These are phyloP conservation scores for Hydrolagus colliei DNA, from an alignment of 2,797 vertebrate genomes.

Conservation along the genomic window DNA sequence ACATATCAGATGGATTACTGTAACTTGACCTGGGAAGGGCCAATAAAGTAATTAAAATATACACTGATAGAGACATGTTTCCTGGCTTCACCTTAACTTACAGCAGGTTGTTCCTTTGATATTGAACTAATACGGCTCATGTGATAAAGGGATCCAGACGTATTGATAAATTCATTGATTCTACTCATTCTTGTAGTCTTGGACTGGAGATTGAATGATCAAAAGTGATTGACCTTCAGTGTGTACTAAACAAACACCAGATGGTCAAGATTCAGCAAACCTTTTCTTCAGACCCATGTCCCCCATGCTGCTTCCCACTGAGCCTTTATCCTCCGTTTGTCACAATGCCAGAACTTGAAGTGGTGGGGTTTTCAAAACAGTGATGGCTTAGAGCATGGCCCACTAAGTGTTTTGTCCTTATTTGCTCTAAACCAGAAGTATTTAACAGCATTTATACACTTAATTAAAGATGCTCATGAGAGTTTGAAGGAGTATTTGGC, in stretches of 20 bases:
- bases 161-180: slow-evolving; percentile 73
- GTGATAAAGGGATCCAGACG: slow-evolving; percentile 63
- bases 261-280: slow-evolving; percentile 75
- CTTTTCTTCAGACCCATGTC: slow-evolving; percentile 68
- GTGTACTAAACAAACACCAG: slow-evolving; percentile 87
- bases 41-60: slow-evolving; percentile 32
- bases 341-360: slow-evolving; percentile 59
- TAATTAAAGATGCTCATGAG: slow-evolving; percentile 24
- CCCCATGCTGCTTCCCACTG: slow-evolving; percentile 73
- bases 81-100: slow-evolving; percentile 45
- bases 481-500: slow-evolving; percentile 17
- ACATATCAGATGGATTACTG: background rate
- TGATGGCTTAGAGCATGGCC: slow-evolving; percentile 36
- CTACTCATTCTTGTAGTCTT: slow-evolving; percentile 63
- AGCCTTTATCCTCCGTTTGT: slow-evolving; percentile 66
- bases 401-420: slow-evolving; percentile 20
- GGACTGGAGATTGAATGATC: slow-evolving; percentile 67
- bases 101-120: slow-evolving; percentile 57
- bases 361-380: slow-evolving; percentile 66
- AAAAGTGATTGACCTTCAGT: slow-evolving; percentile 79
- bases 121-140: slow-evolving; percentile 66
- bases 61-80: slow-evolving; percentile 32
- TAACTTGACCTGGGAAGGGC: background rate
- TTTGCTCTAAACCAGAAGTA: slow-evolving; percentile 16
- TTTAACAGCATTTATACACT: slow-evolving; percentile 30